phyloP scores from a whole-genome alignment of 2,888 invertebrate genomes.

The Thelaira solivaga region DNA sequence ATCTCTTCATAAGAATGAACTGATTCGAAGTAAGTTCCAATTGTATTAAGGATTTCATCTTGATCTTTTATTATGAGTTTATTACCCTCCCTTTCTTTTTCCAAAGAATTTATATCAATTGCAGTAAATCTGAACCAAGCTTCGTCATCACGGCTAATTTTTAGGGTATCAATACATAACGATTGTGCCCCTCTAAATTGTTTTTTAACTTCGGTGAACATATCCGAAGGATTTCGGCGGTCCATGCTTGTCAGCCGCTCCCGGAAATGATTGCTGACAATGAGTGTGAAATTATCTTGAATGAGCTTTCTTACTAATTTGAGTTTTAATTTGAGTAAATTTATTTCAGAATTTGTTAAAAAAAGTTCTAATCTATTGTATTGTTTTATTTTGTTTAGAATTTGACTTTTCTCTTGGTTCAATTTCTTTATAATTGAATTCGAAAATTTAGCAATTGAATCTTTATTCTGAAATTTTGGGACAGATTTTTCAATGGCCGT shows the following conservation, averaged over 20 bases:
- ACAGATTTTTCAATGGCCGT: conserved; percentile 4
- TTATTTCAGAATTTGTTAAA: not conserved
- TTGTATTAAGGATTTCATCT: not conserved
- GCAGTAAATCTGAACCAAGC: not conserved
- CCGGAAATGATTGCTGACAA: not conserved
- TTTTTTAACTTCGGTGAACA: not conserved
- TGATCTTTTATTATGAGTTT: not conserved
- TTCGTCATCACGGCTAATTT: not conserved
- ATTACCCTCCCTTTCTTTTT: not conserved
- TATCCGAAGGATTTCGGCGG: not conserved
- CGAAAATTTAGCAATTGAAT: not conserved
- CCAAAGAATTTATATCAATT: not conserved
- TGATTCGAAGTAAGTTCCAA: conserved; percentile 16
- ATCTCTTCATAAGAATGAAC: conserved; percentile 2
- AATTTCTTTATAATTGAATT: not conserved
- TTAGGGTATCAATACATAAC: too few relatives aligned
- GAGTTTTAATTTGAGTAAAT: not conserved
- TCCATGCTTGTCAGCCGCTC: not conserved
- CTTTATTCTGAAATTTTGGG: not conserved
- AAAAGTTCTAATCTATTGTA: conserved; percentile 1
- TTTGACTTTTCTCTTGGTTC: not conserved
- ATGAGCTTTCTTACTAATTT: not conserved
- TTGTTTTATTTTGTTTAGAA: conserved; percentile 8
- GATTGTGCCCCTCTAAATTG: too few relatives aligned
- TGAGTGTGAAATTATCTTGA: not conserved